phyloP scores from a whole-genome alignment of 2,888 invertebrate genomes.

The Formica aserva region DNA sequence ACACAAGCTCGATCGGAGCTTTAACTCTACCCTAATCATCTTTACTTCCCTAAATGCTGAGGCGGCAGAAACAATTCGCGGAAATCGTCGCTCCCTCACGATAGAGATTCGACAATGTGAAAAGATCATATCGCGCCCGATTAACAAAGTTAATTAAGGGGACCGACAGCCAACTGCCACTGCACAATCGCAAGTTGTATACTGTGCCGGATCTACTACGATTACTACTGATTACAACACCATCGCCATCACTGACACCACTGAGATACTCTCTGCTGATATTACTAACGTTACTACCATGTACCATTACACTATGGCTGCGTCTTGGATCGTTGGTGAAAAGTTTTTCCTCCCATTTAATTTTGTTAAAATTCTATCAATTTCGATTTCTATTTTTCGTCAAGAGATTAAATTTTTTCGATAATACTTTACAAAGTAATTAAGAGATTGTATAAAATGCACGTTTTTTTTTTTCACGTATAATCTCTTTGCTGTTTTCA shows the following conservation, averaged over 20 bases:
- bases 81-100: not conserved
- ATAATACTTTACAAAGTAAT: not conserved
- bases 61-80: not conserved
- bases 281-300: constrained; percentile 58
- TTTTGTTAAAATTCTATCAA: not conserved
- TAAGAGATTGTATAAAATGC: not conserved
- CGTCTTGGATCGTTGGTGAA: constrained; percentile 1
- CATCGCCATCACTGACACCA: constrained; percentile 45
- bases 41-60: not conserved
- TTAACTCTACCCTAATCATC: constrained; percentile 1
- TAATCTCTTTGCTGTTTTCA: not conserved
- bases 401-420: not conserved
- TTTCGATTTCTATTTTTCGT: not conserved
- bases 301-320: constrained; percentile 31
- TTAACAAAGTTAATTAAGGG: constrained; percentile 52
- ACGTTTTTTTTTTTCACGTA: not conserved
- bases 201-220: constrained; percentile 64
- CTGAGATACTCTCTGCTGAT: constrained; percentile 45
- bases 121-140: not conserved
- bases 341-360: not conserved
- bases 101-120: not conserved
- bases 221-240: constrained; percentile 62
- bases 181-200: constrained; percentile 64
- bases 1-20: not conserved
- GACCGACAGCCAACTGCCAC: constrained; percentile 74